Base-by-base conservation (phyloP, 2,113 vertebrate genomes). In the Sceloporus undulatus region DNA sequence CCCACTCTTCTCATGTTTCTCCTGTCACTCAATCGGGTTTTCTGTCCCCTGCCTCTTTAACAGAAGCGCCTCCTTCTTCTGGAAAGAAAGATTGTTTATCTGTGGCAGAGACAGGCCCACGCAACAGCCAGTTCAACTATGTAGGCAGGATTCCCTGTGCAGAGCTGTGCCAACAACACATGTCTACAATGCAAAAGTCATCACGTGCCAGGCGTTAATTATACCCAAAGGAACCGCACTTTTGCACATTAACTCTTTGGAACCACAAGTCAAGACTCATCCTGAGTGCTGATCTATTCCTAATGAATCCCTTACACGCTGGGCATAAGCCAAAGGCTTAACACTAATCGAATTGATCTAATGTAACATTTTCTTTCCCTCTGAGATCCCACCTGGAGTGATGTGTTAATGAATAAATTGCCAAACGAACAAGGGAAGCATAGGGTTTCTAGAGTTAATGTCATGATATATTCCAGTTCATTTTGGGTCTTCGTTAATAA, bases 151-250 rank as follows among this genome's bases (percentile, higher is more conserved):
- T 71, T 82, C 84, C 84, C 79, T 82, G 65, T 34, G 27, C 23
- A 27, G n/a, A 81, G 42, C 34, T 19, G 56, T 88, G 83, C 80
- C 85, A 86, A 48, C 52, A 79, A 78, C 85, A 86, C 38, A 83
- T 76, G 59, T 52, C 88, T 62, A 82, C 65, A 71, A 59, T 78
- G 74, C 29, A 78, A 86, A 75, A n/a, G 66, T 78, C 74, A 79
- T 52, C 52, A 77, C 48, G 66, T 86, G 84, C 78, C 34, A 42
- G n/a, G 79, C 29, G 71, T 21, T 79, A 86, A 88, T 86, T 77
- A 85, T 56, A 86, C 38, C 42, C 19, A 23, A 75, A 65, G n/a
- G 84, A 86, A 73, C 14, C 56, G 8, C 54, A 68, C 54, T 29
- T 91, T 52, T 54, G 73, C 68, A 29, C 19, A 21, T 11, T 68